Percentiles rank a stretch among this genome's conserved stretches.
Evolutionary conservation across 2,888 invertebrate species (phyloP).

Genomic region (Prostheceraeus crozeri): DNA sequence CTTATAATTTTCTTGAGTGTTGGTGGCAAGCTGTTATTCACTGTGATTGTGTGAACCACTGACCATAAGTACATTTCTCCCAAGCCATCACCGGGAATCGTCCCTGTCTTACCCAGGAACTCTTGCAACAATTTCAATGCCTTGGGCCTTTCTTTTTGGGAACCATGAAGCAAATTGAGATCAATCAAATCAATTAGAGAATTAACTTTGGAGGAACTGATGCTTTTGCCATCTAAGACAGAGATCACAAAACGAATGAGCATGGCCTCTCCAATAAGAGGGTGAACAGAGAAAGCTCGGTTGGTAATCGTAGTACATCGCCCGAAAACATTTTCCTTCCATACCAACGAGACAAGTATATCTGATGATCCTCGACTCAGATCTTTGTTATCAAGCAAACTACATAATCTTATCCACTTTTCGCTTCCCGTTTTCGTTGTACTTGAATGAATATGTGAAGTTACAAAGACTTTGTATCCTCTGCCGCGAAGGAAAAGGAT

Average conservation of each 20-base stretch:
- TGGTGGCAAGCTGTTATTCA: too few relatives aligned
- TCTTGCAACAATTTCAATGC: not conserved
- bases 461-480: not conserved
- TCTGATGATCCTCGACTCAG: not conserved
- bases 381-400: not conserved
- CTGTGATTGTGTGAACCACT: too few relatives aligned
- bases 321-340: too few relatives aligned
- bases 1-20: too few relatives aligned
- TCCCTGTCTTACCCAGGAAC: too few relatives aligned
- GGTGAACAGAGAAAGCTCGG: conserved; percentile 4
- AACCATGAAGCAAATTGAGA: not conserved
- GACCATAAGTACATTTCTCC: too few relatives aligned
- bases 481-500: conserved; percentile 1
- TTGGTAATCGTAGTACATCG: not conserved
- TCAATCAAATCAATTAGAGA: conserved; percentile 2
- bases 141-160: not conserved
- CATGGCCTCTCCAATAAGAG: conserved; percentile 17
- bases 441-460: not conserved
- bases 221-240: not conserved
- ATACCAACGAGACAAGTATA: not conserved
- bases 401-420: not conserved
- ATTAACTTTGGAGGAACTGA: not conserved
- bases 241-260: not conserved
- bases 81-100: too few relatives aligned
- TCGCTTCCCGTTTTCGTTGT: not conserved